phyloP scores from a whole-genome alignment of 2,113 vertebrate genomes.

The Albula goreensis region DNA sequence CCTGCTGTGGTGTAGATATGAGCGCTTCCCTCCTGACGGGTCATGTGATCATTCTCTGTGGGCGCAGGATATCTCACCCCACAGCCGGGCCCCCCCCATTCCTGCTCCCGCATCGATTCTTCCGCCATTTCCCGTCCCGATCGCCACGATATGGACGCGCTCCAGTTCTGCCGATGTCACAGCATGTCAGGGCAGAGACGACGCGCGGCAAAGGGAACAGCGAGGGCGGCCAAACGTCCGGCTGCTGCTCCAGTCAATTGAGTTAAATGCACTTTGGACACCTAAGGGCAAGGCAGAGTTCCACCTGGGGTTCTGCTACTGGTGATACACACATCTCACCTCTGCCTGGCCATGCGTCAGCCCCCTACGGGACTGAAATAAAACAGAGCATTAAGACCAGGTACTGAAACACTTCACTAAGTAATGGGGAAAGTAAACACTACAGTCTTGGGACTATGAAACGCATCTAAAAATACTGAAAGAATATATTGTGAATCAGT shows the following conservation, averaged over 20 bases:
- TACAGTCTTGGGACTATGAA: too few relatives aligned
- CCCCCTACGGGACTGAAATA: too few relatives aligned
- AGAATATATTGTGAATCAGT: too few relatives aligned
- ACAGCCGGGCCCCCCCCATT: slow-evolving; percentile 59
- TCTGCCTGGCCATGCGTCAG: background rate
- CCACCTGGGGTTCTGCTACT: background rate
- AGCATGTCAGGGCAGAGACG: background rate
- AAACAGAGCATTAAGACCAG: too few relatives aligned
- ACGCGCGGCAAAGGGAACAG: too few relatives aligned
- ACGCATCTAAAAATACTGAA: too few relatives aligned
- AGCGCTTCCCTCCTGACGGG: slow-evolving; percentile 59
- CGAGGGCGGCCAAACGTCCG: too few relatives aligned
- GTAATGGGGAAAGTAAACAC: too few relatives aligned
- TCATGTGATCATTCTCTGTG: slow-evolving; percentile 59
- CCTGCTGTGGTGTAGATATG: slow-evolving; percentile 64
- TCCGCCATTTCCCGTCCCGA: slow-evolving; percentile 52
- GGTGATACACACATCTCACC: background rate
- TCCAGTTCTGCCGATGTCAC: slow-evolving; percentile 24
- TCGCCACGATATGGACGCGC: slow-evolving; percentile 28
- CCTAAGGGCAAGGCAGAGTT: too few relatives aligned
- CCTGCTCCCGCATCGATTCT: slow-evolving; percentile 64
- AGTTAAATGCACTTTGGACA: too few relatives aligned
- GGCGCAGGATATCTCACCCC: slow-evolving; percentile 64
- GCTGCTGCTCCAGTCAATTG: too few relatives aligned
- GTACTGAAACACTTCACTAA: too few relatives aligned